A percentile compares a stretch with the other conserved stretches of the same genome.
Conservation (phyloP, 2,113 vertebrate species). For the Camelus bactrianus region DNA sequence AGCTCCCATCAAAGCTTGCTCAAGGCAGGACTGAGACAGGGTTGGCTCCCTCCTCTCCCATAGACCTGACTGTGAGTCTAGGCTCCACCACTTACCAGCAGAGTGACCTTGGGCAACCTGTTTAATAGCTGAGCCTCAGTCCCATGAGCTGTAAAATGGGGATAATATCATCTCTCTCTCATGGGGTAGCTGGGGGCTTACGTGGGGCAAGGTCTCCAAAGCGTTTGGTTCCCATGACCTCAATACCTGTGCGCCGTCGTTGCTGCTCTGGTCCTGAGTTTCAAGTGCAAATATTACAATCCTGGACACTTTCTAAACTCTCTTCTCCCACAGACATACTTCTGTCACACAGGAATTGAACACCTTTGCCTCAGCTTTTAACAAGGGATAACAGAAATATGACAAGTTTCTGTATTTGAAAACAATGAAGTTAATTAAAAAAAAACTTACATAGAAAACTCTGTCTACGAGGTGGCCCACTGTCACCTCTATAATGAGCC, state of each 20-base stretch:
- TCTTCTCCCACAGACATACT: background rate
- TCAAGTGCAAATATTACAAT: background rate
- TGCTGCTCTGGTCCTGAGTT: background rate
- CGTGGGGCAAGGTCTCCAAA: background rate
- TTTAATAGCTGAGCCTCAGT: background rate
- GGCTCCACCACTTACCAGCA: no score
- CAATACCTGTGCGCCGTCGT: accelerated
- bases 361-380: background rate
- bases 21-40: accelerated
- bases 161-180: background rate
- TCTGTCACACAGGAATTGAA: background rate
- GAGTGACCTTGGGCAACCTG: background rate
- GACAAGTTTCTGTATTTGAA: background rate
- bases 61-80: background rate
- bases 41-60: background rate
- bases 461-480: background rate
- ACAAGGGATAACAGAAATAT: background rate
- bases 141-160: background rate
- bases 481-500: background rate
- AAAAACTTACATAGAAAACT: background rate
- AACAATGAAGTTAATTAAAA: background rate
- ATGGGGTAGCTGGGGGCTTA: background rate
- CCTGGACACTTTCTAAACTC: background rate
- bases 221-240: background rate
- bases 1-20: background rate